These are phyloP conservation scores for Malurus melanocephalus DNA, from an alignment of 2,113 vertebrate genomes.

Conservation along the genomic window DNA sequence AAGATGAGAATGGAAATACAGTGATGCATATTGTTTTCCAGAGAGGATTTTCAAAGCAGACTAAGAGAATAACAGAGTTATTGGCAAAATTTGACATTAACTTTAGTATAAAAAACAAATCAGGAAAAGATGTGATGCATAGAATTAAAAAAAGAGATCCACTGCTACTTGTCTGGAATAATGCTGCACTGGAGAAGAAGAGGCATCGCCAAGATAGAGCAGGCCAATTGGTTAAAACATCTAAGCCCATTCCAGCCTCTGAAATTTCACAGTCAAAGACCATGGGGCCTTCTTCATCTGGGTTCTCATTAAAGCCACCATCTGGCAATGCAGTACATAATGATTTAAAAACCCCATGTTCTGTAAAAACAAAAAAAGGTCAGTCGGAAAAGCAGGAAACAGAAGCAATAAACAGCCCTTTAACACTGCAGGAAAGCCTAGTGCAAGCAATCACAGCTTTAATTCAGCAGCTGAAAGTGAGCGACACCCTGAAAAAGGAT, in stretches of 20 bases:
- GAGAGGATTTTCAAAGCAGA: constrained; percentile 59
- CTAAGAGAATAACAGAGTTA: constrained; percentile 59
- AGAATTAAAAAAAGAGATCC: constrained; percentile 73
- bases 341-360: background rate
- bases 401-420: background rate
- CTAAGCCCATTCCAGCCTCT: background rate
- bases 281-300: background rate
- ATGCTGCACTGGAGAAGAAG: constrained; percentile 40
- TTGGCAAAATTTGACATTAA: constrained; percentile 76
- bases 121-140: constrained; percentile 68
- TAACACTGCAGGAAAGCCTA: constrained; percentile 62
- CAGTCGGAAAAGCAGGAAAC: background rate
- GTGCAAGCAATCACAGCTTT: constrained; percentile 63
- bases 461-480: constrained; percentile 60
- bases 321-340: background rate
- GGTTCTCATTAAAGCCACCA: background rate
- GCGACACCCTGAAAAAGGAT: background rate
- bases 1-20: constrained; percentile 74
- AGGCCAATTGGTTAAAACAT: background rate
- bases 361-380: background rate
- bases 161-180: constrained; percentile 71
- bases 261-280: constrained; percentile 43
- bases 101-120: constrained; percentile 74
- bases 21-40: constrained; percentile 79
- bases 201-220: constrained; percentile 47